Evolutionary conservation across 2,888 invertebrate species (phyloP).

Genomic region (Syritta pipiens): DNA sequence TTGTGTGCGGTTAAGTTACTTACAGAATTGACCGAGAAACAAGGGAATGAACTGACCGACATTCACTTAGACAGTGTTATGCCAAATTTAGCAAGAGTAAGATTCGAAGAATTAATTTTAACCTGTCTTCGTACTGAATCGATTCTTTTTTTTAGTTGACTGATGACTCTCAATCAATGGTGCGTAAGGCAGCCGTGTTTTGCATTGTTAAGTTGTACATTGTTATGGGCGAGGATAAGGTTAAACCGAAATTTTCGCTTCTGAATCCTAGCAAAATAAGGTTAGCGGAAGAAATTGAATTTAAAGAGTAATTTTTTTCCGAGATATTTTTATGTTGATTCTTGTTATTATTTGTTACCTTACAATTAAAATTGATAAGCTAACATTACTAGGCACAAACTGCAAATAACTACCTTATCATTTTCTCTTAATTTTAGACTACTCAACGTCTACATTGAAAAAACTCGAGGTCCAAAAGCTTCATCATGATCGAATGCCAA

Average conservation of each 20-base stretch:
- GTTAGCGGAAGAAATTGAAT: constrained; percentile 67
- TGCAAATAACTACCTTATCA: not conserved
- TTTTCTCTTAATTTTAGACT: constrained; percentile 62
- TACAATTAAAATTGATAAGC: too few species aligned
- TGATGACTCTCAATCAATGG: constrained; percentile 94
- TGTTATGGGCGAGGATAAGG: constrained; percentile 91
- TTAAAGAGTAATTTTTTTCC: too few species aligned
- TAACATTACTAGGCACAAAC: too few species aligned
- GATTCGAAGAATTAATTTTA: too few species aligned
- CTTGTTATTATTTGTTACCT: not conserved
- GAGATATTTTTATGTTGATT: too few species aligned
- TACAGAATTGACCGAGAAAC: constrained; percentile 89
- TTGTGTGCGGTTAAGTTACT: constrained; percentile 96
- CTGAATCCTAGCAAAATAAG: constrained; percentile 93
- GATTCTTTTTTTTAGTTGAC: constrained; percentile 88
- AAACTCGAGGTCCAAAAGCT: constrained; percentile 71
- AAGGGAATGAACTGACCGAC: constrained; percentile 86
- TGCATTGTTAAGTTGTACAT: constrained; percentile 97
- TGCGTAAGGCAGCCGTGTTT: constrained; percentile 97
- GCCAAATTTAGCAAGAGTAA: constrained; percentile 92
- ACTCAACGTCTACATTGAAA: constrained; percentile 73
- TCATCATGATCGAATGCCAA: constrained; percentile 73
- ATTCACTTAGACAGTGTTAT: constrained; percentile 89
- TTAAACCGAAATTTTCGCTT: constrained; percentile 89
- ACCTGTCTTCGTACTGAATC: not conserved